Base-by-base conservation (phyloP, 2,797 vertebrate species). In the Liparis tanakae region DNA sequence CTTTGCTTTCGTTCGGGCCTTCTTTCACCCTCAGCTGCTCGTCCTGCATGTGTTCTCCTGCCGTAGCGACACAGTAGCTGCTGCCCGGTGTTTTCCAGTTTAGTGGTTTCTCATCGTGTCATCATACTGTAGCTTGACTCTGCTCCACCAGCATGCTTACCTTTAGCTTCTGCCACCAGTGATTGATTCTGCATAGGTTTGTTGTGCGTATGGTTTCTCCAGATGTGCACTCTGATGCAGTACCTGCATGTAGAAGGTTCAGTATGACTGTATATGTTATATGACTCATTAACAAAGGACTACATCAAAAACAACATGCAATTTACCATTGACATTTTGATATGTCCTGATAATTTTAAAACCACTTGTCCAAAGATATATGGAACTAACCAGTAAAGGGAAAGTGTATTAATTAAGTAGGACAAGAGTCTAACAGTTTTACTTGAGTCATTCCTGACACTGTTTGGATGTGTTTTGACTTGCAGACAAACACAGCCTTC, bases 81-180 rank as follows among this genome's bases (percentile, higher is more conserved):
- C 76, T 87, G 73, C 70, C 39, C 68, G 59, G 30, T 85, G 62
- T 84, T 80, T 74, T 69, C 62, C 61, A 66, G 61, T 81, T 41
- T 74, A 61, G 78, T 74, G 69, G 67, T 59, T 66, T 81, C 50
- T 78, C n/a, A 81, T 34, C 81, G 79, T 88, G 76, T 79, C 67
- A 53, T 66, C 76, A 33, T 39, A 64, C 51, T 83, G 63, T 83
- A 76, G 74, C 67, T 81, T 76, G 60, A 76, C 72, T 76, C 65
- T 76, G 54, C 81, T 80, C 65, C 72, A 68, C 77, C 94, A 95
- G 97, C 96, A 97, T 97, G 96, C 92, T 92, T 85, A 78, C 87
- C 87, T 88, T 82, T 79, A 87, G 79, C 81, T 85, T 92, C 85
- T 87, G 89, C 92, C 92, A 89, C 70, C 73, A 76, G 54, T 63